Evolutionary conservation across 1,140 invertebrate genomes (phyloP).

Genomic region (Ceratina australensis): DNA sequence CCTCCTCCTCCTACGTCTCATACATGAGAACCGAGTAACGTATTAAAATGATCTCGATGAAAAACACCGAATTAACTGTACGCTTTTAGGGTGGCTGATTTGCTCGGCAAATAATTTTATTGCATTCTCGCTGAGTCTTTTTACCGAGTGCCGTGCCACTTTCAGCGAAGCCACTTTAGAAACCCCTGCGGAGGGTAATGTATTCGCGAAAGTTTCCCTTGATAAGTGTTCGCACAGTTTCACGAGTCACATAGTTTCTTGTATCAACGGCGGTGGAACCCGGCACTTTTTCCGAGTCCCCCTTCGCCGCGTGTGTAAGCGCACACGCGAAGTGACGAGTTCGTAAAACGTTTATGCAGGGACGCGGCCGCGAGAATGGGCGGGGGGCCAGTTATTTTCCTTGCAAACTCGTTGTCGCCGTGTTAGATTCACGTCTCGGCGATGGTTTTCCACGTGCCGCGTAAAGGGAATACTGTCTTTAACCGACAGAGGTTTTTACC

Average conservation of each 20-base stretch:
- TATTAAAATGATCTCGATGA: no score
- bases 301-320: not conserved
- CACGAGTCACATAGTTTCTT: not conserved
- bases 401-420: conserved; percentile 37
- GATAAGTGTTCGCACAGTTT: not conserved
- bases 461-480: conserved; percentile 57
- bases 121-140: no score
- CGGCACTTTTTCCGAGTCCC: not conserved
- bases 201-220: not conserved
- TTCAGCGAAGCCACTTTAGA: not conserved
- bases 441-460: conserved; percentile 55
- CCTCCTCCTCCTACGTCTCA: no score
- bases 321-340: conserved; percentile 30
- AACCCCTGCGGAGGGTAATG: not conserved
- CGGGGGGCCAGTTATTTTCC: conserved; percentile 20
- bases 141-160: no score
- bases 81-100: no score
- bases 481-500: conserved; percentile 56
- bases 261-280: not conserved
- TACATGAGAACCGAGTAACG: no score
- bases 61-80: no score
- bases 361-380: conserved; percentile 12
- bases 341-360: conserved; percentile 33
- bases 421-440: conserved; percentile 29
- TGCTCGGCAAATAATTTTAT: no score